Base-by-base conservation (phyloP, 1,140 invertebrate genomes). In the Drosophila sechellia region DNA sequence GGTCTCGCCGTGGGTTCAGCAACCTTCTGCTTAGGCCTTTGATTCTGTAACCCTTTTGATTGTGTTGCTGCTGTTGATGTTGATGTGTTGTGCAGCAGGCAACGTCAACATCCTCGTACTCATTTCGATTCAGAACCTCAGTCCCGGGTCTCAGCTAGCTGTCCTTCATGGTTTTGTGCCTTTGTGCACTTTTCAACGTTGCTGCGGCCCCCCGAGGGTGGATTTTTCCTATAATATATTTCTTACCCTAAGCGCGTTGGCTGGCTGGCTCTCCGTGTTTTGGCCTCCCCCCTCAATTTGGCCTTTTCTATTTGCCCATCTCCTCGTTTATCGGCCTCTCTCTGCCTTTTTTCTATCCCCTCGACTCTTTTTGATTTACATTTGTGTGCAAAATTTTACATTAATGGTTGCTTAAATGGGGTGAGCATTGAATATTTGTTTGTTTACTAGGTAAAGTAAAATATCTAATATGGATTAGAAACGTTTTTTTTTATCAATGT, bases 211-310 rank as follows among this genome's bases (percentile, higher is more conserved):
- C 59, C 64, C 31, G 45, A 63, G 81, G 76, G 81, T 84, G 80
- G 81, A 74, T 80, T 85, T 85, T 74, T 70, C 64, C 81, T 75
- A 76, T 83, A 37, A 85, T 85, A 72, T 77, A 65, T 73, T 81
- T 58, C 61, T 63, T 37, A 55, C 59, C 73, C 48, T 57, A 43
- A 52, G 37, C 53, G 37, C 48, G 25, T 53, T 8, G 49, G 4
- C 40, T 27, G 8, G 34, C 57, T 8, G 48, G 8, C 40, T 48
- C 12, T 52, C 31, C n/a, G 4, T 49, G 8, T 49, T 49, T 34
- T 15, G 13, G 13, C 35, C 22, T 27, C 12, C 20, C 43, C 10
- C 5, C 35, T 39, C 37, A n/a, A 15, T 15, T 34, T 42, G 22
- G 15, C 15, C 43, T 15, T 49, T 49, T 50, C 31, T 65, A 37